phyloP scores from a whole-genome alignment of 2,113 vertebrate genomes.

The Cephalophus harveyi region DNA sequence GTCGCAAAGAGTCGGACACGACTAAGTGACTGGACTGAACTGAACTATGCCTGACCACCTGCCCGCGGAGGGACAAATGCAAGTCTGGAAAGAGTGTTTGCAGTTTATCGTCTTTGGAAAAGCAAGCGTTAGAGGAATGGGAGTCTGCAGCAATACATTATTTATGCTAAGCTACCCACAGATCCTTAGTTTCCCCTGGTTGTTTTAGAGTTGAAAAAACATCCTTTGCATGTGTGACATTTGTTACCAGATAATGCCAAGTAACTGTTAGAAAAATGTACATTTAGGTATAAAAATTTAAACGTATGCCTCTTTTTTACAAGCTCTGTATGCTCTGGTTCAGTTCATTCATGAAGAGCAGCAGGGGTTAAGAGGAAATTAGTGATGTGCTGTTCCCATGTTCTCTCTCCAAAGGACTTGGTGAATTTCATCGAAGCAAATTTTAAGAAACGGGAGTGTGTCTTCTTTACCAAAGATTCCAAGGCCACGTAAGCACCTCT shows the following conservation, averaged over 20 bases:
- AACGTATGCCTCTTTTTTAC: not conserved
- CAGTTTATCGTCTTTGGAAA: not conserved
- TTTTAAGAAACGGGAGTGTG: conserved; percentile 86
- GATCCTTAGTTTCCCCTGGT: not conserved
- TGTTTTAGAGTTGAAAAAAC: not conserved
- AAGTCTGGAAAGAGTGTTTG: not conserved
- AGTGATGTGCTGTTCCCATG: not conserved
- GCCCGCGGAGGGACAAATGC: fast-evolving
- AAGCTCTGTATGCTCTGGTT: not conserved
- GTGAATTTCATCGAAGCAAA: conserved; percentile 84
- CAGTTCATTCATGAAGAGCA: not conserved
- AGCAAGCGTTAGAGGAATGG: not conserved
- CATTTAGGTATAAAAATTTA: not conserved
- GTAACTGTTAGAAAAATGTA: not conserved
- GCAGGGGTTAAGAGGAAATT: not conserved
- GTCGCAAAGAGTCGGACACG: fast-evolving
- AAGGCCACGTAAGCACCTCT: conserved; percentile 81
- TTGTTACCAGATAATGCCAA: not conserved
- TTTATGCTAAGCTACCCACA: not conserved
- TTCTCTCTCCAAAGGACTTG: conserved; percentile 79
- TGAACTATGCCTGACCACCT: not conserved
- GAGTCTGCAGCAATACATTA: not conserved
- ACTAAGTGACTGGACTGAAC: no score
- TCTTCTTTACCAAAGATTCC: conserved; percentile 84
- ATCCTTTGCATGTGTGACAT: not conserved